A percentile compares a stretch with the other conserved stretches of the same genome.
Evolutionary conservation across 2,888 invertebrate genomes (phyloP).

Genomic region (Drosophila affinis): DNA sequence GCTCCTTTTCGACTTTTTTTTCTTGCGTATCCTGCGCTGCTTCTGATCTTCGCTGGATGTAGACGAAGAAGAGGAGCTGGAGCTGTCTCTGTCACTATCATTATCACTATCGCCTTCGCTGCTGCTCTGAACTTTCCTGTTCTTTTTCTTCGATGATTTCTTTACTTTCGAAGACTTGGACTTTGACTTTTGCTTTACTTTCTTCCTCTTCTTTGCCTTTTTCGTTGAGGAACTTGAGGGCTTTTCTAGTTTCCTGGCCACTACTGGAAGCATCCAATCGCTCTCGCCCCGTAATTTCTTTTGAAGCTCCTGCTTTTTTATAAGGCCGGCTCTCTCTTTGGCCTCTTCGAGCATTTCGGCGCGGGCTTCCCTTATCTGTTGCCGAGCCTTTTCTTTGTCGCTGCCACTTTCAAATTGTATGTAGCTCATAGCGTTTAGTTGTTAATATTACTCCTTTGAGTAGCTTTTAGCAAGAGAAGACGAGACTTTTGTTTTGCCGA

Average conservation of each 20-base stretch:
- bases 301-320: slow-evolving; percentile 62
- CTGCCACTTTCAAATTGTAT: slow-evolving; percentile 81
- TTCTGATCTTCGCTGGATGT: slow-evolving; percentile 31
- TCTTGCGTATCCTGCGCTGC: slow-evolving; percentile 40
- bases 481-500: no score
- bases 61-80: slow-evolving; percentile 44
- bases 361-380: slow-evolving; percentile 77
- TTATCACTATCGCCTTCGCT: slow-evolving; percentile 32
- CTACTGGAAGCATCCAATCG: slow-evolving; percentile 78
- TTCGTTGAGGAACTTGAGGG: slow-evolving; percentile 74
- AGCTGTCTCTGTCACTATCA: slow-evolving; percentile 31
- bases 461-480: no score
- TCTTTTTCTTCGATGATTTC: slow-evolving; percentile 66
- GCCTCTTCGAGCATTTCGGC: slow-evolving; percentile 76
- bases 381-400: slow-evolving; percentile 76
- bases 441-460: no score
- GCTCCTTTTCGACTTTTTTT: slow-evolving; percentile 41
- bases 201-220: slow-evolving; percentile 62
- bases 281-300: slow-evolving; percentile 75
- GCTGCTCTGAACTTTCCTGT: slow-evolving; percentile 37
- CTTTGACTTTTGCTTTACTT: slow-evolving; percentile 42
- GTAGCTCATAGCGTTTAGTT: slow-evolving; percentile 59
- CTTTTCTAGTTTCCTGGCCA: slow-evolving; percentile 69
- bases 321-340: slow-evolving; percentile 67
- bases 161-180: slow-evolving; percentile 43